These are phyloP conservation scores for Aix galericulata DNA, from an alignment of 2,113 vertebrate species.

Conservation along the genomic window DNA sequence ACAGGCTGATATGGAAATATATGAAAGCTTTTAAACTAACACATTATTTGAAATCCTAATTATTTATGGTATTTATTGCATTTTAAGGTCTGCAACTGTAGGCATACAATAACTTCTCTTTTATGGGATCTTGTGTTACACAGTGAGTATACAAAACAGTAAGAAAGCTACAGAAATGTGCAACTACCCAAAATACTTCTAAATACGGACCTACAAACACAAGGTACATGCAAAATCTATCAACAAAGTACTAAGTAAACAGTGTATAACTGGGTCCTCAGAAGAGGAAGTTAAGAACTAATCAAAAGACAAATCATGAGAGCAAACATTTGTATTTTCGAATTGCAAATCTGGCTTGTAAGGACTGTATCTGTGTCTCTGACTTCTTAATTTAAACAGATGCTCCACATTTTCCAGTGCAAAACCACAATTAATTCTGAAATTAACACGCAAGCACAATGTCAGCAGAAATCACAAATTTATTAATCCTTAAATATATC, in stretches of 20 bases:
- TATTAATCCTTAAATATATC: conserved; percentile 89
- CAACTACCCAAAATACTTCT: neutral
- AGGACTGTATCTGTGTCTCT: neutral
- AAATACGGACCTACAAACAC: neutral
- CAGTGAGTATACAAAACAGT: neutral
- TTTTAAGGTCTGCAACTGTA: neutral
- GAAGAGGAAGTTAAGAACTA: neutral
- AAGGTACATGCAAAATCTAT: neutral
- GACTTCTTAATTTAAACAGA: neutral
- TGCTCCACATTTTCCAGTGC: neutral
- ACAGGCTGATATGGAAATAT: too few species aligned
- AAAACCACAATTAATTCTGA: neutral
- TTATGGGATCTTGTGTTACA: too few species aligned
- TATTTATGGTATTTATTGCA: neutral
- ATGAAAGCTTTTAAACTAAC: neutral
- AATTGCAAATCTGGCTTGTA: neutral
- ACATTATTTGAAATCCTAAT: neutral
- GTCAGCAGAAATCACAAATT: conserved; percentile 92
- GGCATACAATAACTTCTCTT: neutral
- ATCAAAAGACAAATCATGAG: neutral
- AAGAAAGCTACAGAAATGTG: neutral
- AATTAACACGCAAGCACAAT: conserved; percentile 54
- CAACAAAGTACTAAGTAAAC: neutral
- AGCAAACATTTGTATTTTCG: neutral
- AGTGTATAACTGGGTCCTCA: rapidly evolving